Conservation (phyloP, 1,140 invertebrate species). For the Thaumatotibia leucotreta region DNA sequence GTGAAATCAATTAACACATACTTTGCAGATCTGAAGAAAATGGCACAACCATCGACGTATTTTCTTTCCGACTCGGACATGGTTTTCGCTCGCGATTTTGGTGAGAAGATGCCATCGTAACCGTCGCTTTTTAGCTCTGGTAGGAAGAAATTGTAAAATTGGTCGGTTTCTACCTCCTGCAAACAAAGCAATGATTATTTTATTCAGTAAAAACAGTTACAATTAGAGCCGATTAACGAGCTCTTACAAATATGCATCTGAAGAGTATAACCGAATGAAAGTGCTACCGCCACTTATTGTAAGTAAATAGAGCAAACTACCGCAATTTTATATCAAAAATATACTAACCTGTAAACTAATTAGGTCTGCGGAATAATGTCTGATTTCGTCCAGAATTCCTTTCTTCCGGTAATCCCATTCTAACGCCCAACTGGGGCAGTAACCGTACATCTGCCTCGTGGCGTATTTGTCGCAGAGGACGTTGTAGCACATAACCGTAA, state of each 20-base stretch:
- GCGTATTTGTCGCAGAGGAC: conserved; percentile 99
- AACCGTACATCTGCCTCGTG: conserved; percentile 97
- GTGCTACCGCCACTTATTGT: background rate
- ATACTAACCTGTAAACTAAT: conserved; percentile 86
- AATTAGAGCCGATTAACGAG: background rate
- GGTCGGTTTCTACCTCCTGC: conserved; percentile 99
- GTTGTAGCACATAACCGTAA: conserved; percentile 99
- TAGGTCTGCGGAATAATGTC: conserved; percentile 97
- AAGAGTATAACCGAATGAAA: background rate
- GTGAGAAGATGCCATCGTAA: conserved; percentile 99
- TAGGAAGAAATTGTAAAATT: conserved; percentile 98
- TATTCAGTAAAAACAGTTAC: conserved; percentile 1
- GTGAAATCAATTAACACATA: conserved; percentile 74
- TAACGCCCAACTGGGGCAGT: conserved; percentile 97
- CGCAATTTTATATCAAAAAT: no score
- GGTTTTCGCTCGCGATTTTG: conserved; percentile 98
- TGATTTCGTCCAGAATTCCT: conserved; percentile 97
- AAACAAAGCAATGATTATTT: conserved; percentile 7
- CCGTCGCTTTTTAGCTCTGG: conserved; percentile 95
- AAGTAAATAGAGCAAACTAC: background rate
- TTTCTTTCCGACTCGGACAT: conserved; percentile 98
- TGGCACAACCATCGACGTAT: conserved; percentile 99
- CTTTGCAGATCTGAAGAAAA: conserved; percentile 97
- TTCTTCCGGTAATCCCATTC: conserved; percentile 99
- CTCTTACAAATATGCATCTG: background rate